Conservation (phyloP, 37 sponge, comb jelly and placozoan species). For the Geodia barretti region DNA sequence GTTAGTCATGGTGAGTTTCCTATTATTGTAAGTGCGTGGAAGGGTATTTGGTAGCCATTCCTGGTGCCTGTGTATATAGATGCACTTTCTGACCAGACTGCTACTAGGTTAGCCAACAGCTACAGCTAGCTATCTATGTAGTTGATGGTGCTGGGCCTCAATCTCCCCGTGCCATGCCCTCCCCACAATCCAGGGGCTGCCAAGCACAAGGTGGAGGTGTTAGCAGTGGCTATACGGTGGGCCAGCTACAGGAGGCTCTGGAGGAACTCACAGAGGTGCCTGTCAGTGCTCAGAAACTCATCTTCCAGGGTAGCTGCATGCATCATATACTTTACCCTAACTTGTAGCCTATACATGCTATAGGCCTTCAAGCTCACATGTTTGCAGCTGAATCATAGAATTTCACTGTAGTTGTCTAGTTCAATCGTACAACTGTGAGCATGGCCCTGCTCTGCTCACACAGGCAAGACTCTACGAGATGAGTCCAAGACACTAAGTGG, state of each 20-base stretch:
- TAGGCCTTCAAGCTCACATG: background rate
- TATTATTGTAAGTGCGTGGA: too few relatives aligned
- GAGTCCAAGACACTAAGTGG: conserved; percentile 16
- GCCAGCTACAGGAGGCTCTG: background rate
- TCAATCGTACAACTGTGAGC: background rate
- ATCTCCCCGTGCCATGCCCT: too few relatives aligned
- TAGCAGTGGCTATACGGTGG: background rate
- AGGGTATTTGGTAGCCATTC: too few relatives aligned
- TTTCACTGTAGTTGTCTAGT: too few relatives aligned
- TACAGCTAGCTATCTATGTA: too few relatives aligned
- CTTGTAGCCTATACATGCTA: background rate
- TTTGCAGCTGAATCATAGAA: too few relatives aligned
- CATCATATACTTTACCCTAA: too few relatives aligned
- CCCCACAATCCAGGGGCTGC: background rate
- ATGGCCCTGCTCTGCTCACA: too few relatives aligned
- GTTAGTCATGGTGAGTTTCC: background rate
- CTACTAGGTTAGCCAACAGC: too few relatives aligned
- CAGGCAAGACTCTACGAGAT: conserved; percentile 36
- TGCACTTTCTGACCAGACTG: too few relatives aligned
- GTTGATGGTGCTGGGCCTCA: too few relatives aligned
- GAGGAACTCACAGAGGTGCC: background rate
- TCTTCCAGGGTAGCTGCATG: background rate
- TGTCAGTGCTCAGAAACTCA: background rate
- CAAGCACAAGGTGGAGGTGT: background rate
- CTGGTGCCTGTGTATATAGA: too few relatives aligned